Evolutionary conservation across 2,113 vertebrate species (phyloP).

Genomic region (Gymnocephalus cernua): DNA sequence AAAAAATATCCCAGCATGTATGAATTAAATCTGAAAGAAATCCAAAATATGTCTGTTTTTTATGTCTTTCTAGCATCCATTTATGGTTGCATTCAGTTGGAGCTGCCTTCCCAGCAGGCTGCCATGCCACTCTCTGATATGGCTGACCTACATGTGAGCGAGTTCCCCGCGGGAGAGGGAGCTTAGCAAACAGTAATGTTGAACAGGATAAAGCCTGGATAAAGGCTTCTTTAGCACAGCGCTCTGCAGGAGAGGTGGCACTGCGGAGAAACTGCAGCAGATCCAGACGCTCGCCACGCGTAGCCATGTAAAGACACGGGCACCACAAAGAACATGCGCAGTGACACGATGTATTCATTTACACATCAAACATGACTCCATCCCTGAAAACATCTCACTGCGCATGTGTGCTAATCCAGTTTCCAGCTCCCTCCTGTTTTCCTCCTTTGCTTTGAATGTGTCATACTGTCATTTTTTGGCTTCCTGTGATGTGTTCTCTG

Average conservation of each 20-base stretch:
- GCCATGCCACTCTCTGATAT: constrained; percentile 56
- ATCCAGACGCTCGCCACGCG: constrained; percentile 8
- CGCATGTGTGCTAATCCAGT: constrained; percentile 44
- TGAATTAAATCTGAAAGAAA: constrained; percentile 13
- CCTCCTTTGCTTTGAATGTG: constrained; percentile 27
- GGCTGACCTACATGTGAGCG: constrained; percentile 78
- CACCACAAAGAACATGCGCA: constrained; percentile 13
- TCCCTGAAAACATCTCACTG: constrained; percentile 17
- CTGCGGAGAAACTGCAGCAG: constrained; percentile 60
- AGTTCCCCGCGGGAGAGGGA: constrained; percentile 53
- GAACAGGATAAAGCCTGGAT: constrained; percentile 37
- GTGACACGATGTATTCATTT: constrained; percentile 29
- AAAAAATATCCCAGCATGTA: not conserved
- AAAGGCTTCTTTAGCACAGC: constrained; percentile 55
- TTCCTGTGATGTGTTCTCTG: constrained; percentile 14
- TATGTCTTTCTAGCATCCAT: constrained; percentile 20
- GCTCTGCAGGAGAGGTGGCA: constrained; percentile 59
- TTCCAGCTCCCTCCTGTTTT: constrained; percentile 25
- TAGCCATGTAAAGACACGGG: constrained; percentile 37
- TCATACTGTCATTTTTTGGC: constrained; percentile 18
- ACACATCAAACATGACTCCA: constrained; percentile 8
- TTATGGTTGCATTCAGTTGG: constrained; percentile 31
- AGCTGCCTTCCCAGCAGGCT: constrained; percentile 52
- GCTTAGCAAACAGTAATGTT: constrained; percentile 38
- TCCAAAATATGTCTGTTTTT: not conserved